Evolutionary conservation across 30 jellyfish, hydroid and myxozoan species (phyloP).

Genomic region (Nemopilema nomurai): DNA sequence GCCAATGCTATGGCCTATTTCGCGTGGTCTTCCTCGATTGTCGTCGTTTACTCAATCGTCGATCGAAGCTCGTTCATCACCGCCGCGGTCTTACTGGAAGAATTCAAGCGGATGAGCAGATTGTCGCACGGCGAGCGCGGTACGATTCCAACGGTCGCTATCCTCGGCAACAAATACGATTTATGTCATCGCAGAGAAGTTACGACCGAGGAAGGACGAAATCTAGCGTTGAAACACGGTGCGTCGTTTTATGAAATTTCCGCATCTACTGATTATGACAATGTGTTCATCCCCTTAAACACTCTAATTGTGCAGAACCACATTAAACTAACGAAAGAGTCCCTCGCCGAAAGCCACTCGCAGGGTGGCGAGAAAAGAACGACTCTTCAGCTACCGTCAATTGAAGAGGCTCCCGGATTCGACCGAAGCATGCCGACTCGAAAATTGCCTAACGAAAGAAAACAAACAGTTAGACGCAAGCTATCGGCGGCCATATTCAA

Average conservation of each 20-base stretch:
- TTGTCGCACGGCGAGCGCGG: slow-evolving; percentile 1
- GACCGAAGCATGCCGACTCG: slow-evolving; percentile 17
- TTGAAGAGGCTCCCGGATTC: slow-evolving; percentile 44
- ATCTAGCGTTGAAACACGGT: slow-evolving; percentile 69
- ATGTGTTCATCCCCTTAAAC: slow-evolving; percentile 67
- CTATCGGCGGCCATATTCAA: slow-evolving; percentile 81
- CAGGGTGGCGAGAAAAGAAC: slow-evolving; percentile 2
- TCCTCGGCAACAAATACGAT: slow-evolving; percentile 83
- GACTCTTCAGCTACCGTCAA: slow-evolving; percentile 31
- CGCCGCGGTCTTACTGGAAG: slow-evolving; percentile 80
- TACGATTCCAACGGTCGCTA: slow-evolving; percentile 48
- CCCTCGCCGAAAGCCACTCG: slow-evolving; percentile 26
- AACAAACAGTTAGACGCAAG: slow-evolving; percentile 83
- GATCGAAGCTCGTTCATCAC: slow-evolving; percentile 74
- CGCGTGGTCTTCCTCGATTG: slow-evolving; percentile 84
- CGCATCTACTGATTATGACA: slow-evolving; percentile 84
- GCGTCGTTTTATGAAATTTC: slow-evolving; percentile 89
- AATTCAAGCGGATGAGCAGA: slow-evolving; percentile 35
- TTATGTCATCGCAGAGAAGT: slow-evolving; percentile 86
- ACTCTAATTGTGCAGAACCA: slow-evolving; percentile 65
- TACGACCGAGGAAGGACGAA: slow-evolving; percentile 81
- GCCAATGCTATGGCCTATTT: slow-evolving; percentile 31
- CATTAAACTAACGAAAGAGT: slow-evolving; percentile 35
- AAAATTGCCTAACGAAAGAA: slow-evolving; percentile 74
- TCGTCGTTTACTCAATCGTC: slow-evolving; percentile 80